Base-by-base conservation (phyloP, 2,113 vertebrate species). In the Caretta caretta region DNA sequence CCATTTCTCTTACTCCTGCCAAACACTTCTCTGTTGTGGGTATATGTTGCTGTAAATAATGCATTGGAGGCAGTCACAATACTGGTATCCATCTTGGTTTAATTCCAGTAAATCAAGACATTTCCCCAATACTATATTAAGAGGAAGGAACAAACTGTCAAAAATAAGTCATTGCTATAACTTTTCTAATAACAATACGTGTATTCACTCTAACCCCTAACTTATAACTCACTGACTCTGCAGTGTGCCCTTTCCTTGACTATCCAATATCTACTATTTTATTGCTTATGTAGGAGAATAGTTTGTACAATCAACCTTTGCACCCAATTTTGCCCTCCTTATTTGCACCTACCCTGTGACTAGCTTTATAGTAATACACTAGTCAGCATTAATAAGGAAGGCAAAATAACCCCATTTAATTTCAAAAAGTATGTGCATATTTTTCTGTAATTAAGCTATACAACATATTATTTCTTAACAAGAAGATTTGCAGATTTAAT, bases 161-260 rank as follows among this genome's bases (percentile, higher is more conserved):
- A 96, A 86, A 96, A 80, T 51, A 10, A 31, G 62, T 78, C 12
- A 83, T 72, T 93, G 62, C 35, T 72, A 86, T 90, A 83, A 91
- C 3, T 84, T 93, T 78, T 78, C 51, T 88, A 50, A 81, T 13
- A 50, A 6, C 93, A 93, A 84, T 31, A 82, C 38, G 20, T 65
- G 50, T 46, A 78, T 1, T 0, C 24, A 75, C 16, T 88, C 42
- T 65, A 92, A 80, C 46, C 1, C 3, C 62, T 94, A 93, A 93
- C 90, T 95, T 95, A 94, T 83, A 86, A 46, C 83, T 54, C 85
- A 49, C 46, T 94, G 84, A 95, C 92, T 69, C 79, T 90, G 80
- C 86, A 93, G 62, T 93, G 94, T 95, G 94, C 53, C 72, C 53
- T 92, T 92, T 96, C 90, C 90, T 38, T 72, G 19, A 38, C 38